Evolutionary conservation across 2,888 invertebrate genomes (phyloP).

Genomic region (Adelognathus sp.): DNA sequence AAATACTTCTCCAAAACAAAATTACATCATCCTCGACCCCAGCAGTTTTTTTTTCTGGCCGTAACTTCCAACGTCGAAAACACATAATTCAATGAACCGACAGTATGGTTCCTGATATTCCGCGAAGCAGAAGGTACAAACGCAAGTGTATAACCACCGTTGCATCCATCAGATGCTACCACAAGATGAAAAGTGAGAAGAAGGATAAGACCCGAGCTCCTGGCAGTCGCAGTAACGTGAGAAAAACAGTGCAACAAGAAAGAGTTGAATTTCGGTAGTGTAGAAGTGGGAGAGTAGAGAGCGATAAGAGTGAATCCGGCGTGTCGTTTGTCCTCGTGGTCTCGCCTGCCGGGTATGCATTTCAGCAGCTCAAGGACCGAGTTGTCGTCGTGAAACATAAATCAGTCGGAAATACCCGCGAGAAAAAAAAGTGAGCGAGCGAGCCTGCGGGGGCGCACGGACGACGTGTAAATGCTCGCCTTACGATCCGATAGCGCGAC

Average conservation of each 20-base stretch:
- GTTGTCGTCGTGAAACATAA: conserved; percentile 67
- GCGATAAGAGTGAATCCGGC: conserved; percentile 61
- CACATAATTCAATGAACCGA: not conserved
- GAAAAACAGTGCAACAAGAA: not conserved
- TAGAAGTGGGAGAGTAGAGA: conserved; percentile 39
- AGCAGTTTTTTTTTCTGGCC: not conserved
- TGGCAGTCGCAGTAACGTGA: conserved; percentile 19
- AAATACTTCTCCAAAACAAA: too few relatives aligned
- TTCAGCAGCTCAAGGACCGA: conserved; percentile 68
- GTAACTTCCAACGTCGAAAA: not conserved
- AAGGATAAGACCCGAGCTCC: conserved; percentile 50
- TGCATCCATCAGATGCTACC: conserved; percentile 1
- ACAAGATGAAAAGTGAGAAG: conserved; percentile 37
- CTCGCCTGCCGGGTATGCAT: conserved; percentile 68
- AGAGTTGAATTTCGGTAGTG: conserved; percentile 36
- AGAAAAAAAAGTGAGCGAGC: not conserved
- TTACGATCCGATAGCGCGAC: conserved; percentile 77
- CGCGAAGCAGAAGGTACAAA: not conserved
- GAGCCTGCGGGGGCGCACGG: conserved; percentile 73
- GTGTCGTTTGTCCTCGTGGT: conserved; percentile 44
- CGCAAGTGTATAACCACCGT: not conserved
- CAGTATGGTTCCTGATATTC: not conserved
- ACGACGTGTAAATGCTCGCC: conserved; percentile 78
- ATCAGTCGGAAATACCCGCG: conserved; percentile 66
- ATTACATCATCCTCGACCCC: too few relatives aligned